Evolutionary conservation across 2,888 invertebrate species (phyloP), one percentile per base, ranked within the genome.

Genomic region (Cerceris rybyensis): DNA sequence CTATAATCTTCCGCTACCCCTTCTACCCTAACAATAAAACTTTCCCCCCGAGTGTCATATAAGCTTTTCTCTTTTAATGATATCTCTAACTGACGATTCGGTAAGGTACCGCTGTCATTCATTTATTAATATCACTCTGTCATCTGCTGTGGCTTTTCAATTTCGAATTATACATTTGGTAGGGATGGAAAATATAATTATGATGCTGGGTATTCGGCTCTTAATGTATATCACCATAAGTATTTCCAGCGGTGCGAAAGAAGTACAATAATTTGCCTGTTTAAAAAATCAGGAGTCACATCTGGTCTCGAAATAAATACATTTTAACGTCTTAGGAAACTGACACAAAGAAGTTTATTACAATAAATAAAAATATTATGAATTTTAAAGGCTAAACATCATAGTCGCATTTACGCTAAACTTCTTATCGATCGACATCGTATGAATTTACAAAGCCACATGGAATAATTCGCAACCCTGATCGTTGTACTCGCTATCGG

Each of bases 51-150:
- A 14, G 49, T 42, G 55, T 57, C 9, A 58, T 55, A 73, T 67
- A 57, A 64, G 70, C 52, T 72, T 70, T 76, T 67, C 67, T 68
- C 59, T 57, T 59, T 65, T 83, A 81, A 83, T 78, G 78, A 78
- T 66, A 77, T 80, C 74, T 75, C 61, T 83, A 83, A 83, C 83
- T 74, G 67, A 42, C 67, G 59, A 65, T 70, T 64, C 54, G 52
- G 59, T 16, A 75, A 28, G 52, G 57, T 64, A 67, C 59, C 16
- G 52, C 68, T 83, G 81, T 83, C 83, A 83, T 83, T 78, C 78
- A 78, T 75, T 81, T 73, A 67, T 73, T 80, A 78, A 83, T 71
- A 69, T 64, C 74, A 46, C 70, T 82, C 78, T 72, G 80, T 86
- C 83, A 86, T 82, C 70, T 84, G 81, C 68, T 76, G 68, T 63